Base-by-base conservation (phyloP, 1,140 invertebrate species). In the Nixonia krombeini region DNA sequence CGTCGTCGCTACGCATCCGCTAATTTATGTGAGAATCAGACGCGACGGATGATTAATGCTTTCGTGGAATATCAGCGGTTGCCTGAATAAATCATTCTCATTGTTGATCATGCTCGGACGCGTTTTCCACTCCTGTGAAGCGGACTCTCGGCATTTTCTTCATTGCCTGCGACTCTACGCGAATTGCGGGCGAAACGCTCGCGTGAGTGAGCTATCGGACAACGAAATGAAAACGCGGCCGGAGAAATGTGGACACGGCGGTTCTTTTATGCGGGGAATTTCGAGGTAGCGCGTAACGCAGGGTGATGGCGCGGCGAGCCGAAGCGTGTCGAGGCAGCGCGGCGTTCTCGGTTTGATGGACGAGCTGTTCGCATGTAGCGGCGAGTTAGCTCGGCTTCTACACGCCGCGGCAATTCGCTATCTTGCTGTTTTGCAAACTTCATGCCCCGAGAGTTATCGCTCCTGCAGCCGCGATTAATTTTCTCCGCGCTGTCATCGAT, bases 321-420 rank as follows among this genome's bases (percentile, higher is more conserved):
- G 46, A 46, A 63, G 61, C 68, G 67, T 67, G 63, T 62, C 63
- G 56, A 51, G 57, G 64, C 67, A 69, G 68, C 68, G 61, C 33
- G 44, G 57, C 56, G 67, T 77, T 76, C 78, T 75, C 76, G 70
- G 72, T 84, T 84, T 84, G 81, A 84, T 83, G 77, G 66, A 82
- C 80, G 79, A 83, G 77, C 75, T 78, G 73, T 83, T 83, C 78
- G 78, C 81, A 81, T 81, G 79, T 82, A 82, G 72, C 53, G 57
- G 33, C 35, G 50, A 66, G 65, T 64, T 46, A 64, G 64, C 71
- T 66, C 67, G 63, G 53, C 52, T 76, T 74, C 70, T 77, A 74
- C 72, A 73, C 61, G 52, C 33, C 53, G 66, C 45, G 64, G 62
- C 67, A 56, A 70, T 75, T 72, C 70, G 72, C 67, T 81, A 82